A percentile compares a stretch with the other conserved stretches of the same genome.
Conservation (phyloP, 2,888 invertebrate species). For the Chrysina gloriosa region DNA sequence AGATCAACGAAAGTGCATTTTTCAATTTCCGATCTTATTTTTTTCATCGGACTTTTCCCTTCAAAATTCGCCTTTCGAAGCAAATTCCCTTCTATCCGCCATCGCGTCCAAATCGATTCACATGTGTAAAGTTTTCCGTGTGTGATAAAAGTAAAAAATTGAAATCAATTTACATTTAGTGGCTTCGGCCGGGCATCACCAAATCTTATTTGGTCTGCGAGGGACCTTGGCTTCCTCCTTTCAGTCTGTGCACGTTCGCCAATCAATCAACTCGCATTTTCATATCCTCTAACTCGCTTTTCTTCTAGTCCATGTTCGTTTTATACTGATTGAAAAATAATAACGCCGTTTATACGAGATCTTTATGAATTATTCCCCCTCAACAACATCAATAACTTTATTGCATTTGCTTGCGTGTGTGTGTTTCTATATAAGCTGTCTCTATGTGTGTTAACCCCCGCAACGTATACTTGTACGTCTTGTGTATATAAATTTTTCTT, state of each 20-base stretch:
- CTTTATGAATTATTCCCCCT: slow-evolving; percentile 46
- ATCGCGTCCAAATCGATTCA: slow-evolving; percentile 33
- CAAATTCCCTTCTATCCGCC: slow-evolving; percentile 8
- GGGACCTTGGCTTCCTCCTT: slow-evolving; percentile 50
- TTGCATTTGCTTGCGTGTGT: slow-evolving; percentile 44
- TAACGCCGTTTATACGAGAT: slow-evolving; percentile 62
- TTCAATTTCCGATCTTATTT: slow-evolving; percentile 22
- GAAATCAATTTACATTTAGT: slow-evolving; percentile 46
- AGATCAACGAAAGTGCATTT: slow-evolving; percentile 12
- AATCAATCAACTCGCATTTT: slow-evolving; percentile 63
- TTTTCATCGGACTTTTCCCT: slow-evolving; percentile 2
- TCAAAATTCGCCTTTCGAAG: slow-evolving; percentile 18
- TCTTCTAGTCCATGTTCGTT: slow-evolving; percentile 56
- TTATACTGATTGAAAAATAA: slow-evolving; percentile 64
- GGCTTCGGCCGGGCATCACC: slow-evolving; percentile 39
- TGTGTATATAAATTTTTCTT: neutral
- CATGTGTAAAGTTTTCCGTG: slow-evolving; percentile 39
- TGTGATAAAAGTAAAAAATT: slow-evolving; percentile 43
- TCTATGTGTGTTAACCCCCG: neutral
- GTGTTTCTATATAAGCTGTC: neutral
- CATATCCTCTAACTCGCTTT: slow-evolving; percentile 62
- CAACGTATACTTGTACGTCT: neutral
- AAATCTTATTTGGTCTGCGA: slow-evolving; percentile 44
- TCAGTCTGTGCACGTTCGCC: slow-evolving; percentile 61
- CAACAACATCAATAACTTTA: slow-evolving; percentile 60